Percentiles rank a stretch among this genome's conserved stretches.
Conservation (phyloP, 2,888 invertebrate species). For the Neelides folsomi region DNA sequence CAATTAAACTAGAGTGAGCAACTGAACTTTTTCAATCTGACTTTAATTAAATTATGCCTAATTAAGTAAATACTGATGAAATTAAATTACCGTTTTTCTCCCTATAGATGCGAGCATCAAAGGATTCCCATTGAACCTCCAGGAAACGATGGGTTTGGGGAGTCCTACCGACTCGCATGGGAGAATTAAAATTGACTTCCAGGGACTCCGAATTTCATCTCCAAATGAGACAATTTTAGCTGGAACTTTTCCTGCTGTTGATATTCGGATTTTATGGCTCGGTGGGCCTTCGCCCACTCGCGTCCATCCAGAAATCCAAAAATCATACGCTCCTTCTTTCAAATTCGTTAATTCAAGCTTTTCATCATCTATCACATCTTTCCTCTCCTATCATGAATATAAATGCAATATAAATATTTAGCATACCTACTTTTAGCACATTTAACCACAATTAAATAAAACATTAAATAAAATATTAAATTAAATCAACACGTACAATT, state of each 20-base stretch:
- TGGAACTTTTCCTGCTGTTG: conserved; percentile 46
- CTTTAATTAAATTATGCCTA: too few relatives aligned
- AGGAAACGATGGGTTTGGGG: conserved; percentile 25
- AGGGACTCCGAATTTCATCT: conserved; percentile 44
- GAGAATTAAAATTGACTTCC: conserved; percentile 72
- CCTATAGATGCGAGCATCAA: too few relatives aligned
- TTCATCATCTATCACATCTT: conserved; percentile 38
- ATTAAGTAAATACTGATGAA: too few relatives aligned
- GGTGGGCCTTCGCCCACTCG: conserved; percentile 66
- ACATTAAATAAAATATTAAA: not conserved
- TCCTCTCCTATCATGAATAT: conserved; percentile 19
- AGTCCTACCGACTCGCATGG: conserved; percentile 71
- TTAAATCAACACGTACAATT: conserved; percentile 26
- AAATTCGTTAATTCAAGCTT: conserved; percentile 57
- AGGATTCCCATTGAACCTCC: conserved; percentile 27
- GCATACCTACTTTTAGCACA: not conserved
- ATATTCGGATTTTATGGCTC: conserved; percentile 16
- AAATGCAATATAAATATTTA: not conserved
- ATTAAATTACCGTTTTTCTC: too few relatives aligned
- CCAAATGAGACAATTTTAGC: conserved; percentile 82
- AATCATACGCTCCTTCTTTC: conserved; percentile 55
- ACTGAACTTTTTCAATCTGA: too few relatives aligned
- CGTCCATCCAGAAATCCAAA: conserved; percentile 63
- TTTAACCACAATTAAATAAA: not conserved
- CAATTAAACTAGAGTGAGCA: not conserved